phyloP scores from a whole-genome alignment of 2,888 invertebrate genomes.

The Caenorhabditis uteleia region DNA sequence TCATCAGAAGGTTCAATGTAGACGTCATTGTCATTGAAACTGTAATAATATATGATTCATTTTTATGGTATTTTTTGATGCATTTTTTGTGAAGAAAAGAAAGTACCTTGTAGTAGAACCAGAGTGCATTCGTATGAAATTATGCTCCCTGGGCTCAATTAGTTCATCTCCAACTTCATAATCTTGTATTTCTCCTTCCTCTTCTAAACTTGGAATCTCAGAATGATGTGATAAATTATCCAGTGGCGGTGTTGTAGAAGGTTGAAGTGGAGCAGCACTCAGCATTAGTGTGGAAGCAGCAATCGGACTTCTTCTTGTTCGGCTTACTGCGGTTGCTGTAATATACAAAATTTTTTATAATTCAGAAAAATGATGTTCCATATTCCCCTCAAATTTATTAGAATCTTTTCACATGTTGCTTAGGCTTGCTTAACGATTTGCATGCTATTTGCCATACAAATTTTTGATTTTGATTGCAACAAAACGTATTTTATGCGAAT shows the following conservation, averaged over 20 bases:
- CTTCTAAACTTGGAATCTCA: slow-evolving; percentile 4
- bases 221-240: slow-evolving; percentile 11
- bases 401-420: no score
- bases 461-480: no score
- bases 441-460: no score
- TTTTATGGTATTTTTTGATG: no score
- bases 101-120: slow-evolving; percentile 30
- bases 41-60: not conserved
- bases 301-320: slow-evolving; percentile 25
- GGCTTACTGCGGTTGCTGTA: slow-evolving; percentile 33
- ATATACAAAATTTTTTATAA: not conserved
- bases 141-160: slow-evolving; percentile 26
- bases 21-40: slow-evolving; percentile 37
- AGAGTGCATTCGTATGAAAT: slow-evolving; percentile 28
- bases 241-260: slow-evolving; percentile 20
- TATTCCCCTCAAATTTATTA: no score
- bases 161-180: slow-evolving; percentile 19
- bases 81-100: slow-evolving; percentile 1
- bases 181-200: slow-evolving; percentile 22
- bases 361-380: no score
- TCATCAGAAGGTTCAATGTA: slow-evolving; percentile 29
- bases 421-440: no score
- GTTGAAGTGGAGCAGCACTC: slow-evolving; percentile 6
- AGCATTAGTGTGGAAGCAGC: slow-evolving; percentile 19
- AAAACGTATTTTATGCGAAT: no score